Evolutionary conservation across 2,797 vertebrate genomes (phyloP).

Genomic region (Microhierax caerulescens): DNA sequence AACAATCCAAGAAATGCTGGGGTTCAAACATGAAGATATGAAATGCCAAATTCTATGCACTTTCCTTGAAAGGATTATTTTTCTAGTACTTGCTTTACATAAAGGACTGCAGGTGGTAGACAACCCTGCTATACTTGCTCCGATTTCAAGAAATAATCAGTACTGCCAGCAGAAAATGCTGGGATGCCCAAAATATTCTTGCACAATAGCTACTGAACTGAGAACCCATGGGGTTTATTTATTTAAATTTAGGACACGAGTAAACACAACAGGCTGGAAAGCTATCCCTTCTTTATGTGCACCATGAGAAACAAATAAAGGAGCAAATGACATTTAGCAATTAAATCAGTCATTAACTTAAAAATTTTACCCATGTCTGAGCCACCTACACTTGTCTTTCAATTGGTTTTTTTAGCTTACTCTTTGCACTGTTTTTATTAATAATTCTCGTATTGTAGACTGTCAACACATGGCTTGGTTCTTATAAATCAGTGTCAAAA

Average conservation of each 20-base stretch:
- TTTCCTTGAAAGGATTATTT: constrained; percentile 6
- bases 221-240: background rate
- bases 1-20: background rate
- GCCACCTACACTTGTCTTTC: background rate
- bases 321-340: background rate
- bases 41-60: background rate
- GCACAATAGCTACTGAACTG: background rate
- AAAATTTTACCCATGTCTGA: background rate
- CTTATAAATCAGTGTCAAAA: background rate
- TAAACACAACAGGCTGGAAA: background rate
- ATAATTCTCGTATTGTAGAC: background rate
- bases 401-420: background rate
- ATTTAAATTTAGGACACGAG: background rate
- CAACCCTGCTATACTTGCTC: background rate
- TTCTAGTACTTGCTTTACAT: background rate
- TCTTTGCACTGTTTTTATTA: background rate
- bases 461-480: background rate
- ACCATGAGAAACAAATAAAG: background rate
- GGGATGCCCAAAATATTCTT: background rate
- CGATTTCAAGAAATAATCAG: constrained; percentile 15
- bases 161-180: background rate
- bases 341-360: background rate
- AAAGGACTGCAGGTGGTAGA: background rate
- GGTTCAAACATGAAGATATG: background rate
- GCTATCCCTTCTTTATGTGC: background rate